Conservation (phyloP, 1,140 invertebrate species). For the Bombus haemorrhoidalis region DNA sequence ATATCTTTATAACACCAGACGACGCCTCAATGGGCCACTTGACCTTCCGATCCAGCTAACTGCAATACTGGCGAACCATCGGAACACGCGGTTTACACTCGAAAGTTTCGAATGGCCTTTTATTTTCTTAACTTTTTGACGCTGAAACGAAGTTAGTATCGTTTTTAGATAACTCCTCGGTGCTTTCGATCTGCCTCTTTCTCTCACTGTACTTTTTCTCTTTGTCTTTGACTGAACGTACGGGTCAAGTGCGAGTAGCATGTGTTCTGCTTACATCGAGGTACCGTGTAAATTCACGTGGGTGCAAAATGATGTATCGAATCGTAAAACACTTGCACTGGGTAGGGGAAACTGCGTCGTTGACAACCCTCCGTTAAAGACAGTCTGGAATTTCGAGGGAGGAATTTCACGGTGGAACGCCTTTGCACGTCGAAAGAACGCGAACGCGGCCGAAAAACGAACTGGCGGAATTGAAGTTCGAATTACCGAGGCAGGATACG, state of each 20-base stretch:
- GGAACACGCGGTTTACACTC: too few species aligned
- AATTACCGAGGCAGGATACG: conserved; percentile 42
- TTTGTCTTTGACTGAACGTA: neutral
- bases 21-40: too few species aligned
- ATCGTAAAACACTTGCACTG: neutral
- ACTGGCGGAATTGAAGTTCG: conserved; percentile 35
- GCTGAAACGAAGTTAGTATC: too few species aligned
- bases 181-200: too few species aligned
- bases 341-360: neutral
- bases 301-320: neutral
- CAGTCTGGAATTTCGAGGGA: conserved; percentile 32
- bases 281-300: neutral
- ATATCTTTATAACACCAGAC: too few species aligned
- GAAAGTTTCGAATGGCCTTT: too few species aligned
- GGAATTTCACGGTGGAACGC: conserved; percentile 48
- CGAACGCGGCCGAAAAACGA: conserved; percentile 26
- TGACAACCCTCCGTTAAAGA: neutral
- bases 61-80: too few species aligned
- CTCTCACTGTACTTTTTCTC: too few species aligned
- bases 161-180: too few species aligned
- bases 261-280: neutral
- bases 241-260: neutral
- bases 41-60: too few species aligned
- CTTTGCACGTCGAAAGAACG: conserved; percentile 34
- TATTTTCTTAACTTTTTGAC: too few species aligned